Percentiles rank a stretch among this genome's conserved stretches.
Evolutionary conservation across 2,113 vertebrate species (phyloP).

Genomic region (Gambusia affinis): DNA sequence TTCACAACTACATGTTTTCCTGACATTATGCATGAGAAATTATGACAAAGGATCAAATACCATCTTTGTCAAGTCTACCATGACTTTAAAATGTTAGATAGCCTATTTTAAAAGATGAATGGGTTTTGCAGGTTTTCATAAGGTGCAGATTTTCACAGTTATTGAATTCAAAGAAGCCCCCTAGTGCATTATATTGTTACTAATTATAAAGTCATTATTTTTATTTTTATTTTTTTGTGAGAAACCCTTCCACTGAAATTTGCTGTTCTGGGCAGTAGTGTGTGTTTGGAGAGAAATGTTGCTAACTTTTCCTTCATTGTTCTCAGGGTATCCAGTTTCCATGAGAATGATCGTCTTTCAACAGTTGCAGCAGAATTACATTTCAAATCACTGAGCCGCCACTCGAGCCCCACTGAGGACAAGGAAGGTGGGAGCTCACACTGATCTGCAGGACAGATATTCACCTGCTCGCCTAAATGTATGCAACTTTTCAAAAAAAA

Average conservation of each 20-base stretch:
- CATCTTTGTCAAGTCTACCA: no score
- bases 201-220: slow-evolving; percentile 1
- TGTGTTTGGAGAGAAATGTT: slow-evolving; percentile 7
- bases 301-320: slow-evolving; percentile 20
- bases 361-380: slow-evolving; percentile 92
- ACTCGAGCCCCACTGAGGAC: slow-evolving; percentile 97
- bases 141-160: not conserved
- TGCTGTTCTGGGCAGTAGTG: not conserved
- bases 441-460: not conserved
- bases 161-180: not conserved
- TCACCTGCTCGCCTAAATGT: not conserved
- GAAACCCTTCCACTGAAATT: not conserved
- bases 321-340: slow-evolving; percentile 89
- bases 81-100: no score
- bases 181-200: not conserved
- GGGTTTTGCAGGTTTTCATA: not conserved
- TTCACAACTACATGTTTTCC: not conserved
- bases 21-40: not conserved
- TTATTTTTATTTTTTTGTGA: not conserved
- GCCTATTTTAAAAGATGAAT: not conserved
- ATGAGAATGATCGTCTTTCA: slow-evolving; percentile 93
- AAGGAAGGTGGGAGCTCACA: slow-evolving; percentile 84
- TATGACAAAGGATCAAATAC: not conserved
- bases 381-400: slow-evolving; percentile 95
- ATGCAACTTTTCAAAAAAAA: not conserved